Conservation (phyloP, 2,888 invertebrate genomes). For the Oxytorus armatus region DNA sequence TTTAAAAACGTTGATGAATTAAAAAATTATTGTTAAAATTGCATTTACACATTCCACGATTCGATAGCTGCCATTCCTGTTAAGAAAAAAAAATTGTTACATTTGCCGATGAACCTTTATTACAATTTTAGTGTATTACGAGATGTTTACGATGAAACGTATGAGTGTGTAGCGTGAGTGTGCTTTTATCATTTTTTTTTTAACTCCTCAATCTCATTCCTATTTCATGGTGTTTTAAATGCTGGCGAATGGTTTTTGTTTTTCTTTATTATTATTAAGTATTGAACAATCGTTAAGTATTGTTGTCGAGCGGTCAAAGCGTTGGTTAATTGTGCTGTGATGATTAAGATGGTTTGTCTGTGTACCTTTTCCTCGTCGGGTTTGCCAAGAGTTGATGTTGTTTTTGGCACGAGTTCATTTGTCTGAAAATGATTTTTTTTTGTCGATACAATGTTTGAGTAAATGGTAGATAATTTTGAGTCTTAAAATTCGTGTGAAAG, state of each 20-base stretch:
- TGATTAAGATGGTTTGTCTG: conserved; percentile 53
- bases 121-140: conserved; percentile 58
- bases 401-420: conserved; percentile 64
- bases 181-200: not conserved
- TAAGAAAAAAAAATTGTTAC: conserved; percentile 41
- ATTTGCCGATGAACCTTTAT: conserved; percentile 27
- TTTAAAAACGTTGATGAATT: conserved; percentile 49
- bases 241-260: not conserved
- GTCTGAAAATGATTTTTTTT: conserved; percentile 66
- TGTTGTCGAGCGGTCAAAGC: not conserved
- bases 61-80: conserved; percentile 49
- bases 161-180: conserved; percentile 54
- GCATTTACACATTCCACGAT: conserved; percentile 18
- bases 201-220: not conserved
- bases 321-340: no score
- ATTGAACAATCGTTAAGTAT: not conserved
- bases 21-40: not conserved
- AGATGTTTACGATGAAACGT: conserved; percentile 38
- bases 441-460: not conserved
- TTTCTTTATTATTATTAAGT: not conserved
- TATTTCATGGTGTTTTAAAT: not conserved
- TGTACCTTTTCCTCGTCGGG: conserved; percentile 73
- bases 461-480: no score
- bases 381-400: conserved; percentile 70
- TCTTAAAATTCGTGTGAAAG: conserved; percentile 1